Evolutionary conservation across 2,797 vertebrate species (phyloP).

Genomic region (Sparidentex hasta): DNA sequence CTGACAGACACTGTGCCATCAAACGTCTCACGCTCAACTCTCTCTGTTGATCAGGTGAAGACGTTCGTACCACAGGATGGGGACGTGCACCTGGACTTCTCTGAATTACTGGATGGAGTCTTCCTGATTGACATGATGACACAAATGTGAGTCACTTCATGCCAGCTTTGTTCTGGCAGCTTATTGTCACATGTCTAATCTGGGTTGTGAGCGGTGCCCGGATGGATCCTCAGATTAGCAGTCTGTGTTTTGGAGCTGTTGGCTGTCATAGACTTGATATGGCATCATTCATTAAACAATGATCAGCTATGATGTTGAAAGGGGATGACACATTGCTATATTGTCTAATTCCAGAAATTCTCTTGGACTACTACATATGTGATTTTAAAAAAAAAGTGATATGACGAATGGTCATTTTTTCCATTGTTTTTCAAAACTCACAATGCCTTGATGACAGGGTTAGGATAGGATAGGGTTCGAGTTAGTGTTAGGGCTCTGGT

Average conservation of each 20-base stretch:
- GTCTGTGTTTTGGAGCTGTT: conserved; percentile 17
- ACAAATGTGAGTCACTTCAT: conserved; percentile 90
- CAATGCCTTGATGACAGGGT: too few relatives aligned
- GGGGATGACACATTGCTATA: neutral
- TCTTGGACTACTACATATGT: too few relatives aligned
- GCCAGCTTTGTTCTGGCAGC: conserved; percentile 10
- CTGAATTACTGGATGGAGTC: conserved; percentile 91
- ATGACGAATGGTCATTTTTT: too few relatives aligned
- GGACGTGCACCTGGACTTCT: conserved; percentile 89
- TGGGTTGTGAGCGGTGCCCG: neutral
- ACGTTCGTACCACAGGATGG: conserved; percentile 90
- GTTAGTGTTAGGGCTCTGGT: too few relatives aligned
- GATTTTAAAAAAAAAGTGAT: too few relatives aligned
- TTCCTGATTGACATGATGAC: conserved; percentile 94
- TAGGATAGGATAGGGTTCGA: too few relatives aligned
- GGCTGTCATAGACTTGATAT: neutral
- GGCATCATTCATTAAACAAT: neutral
- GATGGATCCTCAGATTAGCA: conserved; percentile 22
- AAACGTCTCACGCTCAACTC: neutral
- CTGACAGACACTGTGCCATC: neutral
- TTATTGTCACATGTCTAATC: conserved; percentile 6
- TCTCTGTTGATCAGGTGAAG: conserved; percentile 87
- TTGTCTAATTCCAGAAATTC: neutral
- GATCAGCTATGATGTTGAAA: neutral
- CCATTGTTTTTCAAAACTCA: too few relatives aligned